These are phyloP conservation scores for Phalacrocorax aristotelis DNA, from an alignment of 2,113 vertebrate genomes.

Conservation along the genomic window DNA sequence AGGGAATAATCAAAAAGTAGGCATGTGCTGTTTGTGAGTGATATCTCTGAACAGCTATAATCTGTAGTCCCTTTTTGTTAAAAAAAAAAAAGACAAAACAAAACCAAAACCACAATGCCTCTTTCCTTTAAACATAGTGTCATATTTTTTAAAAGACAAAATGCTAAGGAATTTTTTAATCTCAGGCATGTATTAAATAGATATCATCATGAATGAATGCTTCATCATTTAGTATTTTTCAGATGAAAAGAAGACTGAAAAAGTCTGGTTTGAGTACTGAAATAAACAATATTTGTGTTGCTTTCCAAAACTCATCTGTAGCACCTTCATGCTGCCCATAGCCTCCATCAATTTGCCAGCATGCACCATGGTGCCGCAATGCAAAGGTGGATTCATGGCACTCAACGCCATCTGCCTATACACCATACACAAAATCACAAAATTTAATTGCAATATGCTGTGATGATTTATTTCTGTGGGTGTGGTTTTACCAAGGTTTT, in stretches of 20 bases:
- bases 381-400: background rate
- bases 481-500: background rate
- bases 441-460: background rate
- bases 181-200: background rate
- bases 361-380: background rate
- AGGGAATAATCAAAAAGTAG: constrained; percentile 7
- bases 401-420: background rate
- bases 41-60: background rate
- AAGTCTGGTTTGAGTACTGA: background rate
- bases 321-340: background rate
- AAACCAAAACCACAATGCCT: background rate
- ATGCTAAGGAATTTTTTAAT: background rate
- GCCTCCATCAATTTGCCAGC: background rate
- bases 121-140: background rate
- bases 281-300: background rate
- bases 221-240: background rate
- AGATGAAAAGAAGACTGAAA: background rate
- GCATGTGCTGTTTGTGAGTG: constrained; percentile 31
- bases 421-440: background rate
- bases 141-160: constrained; percentile 12
- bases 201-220: background rate
- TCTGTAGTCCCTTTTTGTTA: background rate
- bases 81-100: background rate
- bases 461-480: background rate
- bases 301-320: background rate